A percentile compares a stretch with the other conserved stretches of the same genome.
phyloP scores from a whole-genome alignment of 2,797 vertebrate species.

The Emydoidea blandingii region DNA sequence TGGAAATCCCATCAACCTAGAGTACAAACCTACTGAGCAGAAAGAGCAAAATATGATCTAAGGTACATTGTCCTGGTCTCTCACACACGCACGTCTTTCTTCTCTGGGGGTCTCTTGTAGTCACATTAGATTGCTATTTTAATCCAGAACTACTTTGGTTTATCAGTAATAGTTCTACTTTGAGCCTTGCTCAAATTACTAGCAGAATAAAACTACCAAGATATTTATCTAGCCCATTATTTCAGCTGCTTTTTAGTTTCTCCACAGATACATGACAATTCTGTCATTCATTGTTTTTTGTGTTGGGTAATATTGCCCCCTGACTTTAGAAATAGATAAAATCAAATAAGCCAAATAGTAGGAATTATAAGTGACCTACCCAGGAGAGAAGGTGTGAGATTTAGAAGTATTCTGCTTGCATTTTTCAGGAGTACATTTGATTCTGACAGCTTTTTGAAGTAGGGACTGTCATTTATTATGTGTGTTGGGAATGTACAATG shows the following conservation, averaged over 20 bases:
- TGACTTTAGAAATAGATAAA: neutral
- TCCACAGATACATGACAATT: neutral
- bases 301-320: neutral
- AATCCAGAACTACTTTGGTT: neutral
- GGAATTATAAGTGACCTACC: neutral
- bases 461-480: neutral
- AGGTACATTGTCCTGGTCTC: neutral
- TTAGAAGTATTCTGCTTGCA: neutral
- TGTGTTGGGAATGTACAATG: neutral
- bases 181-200: conserved; percentile 32
- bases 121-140: neutral
- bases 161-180: neutral
- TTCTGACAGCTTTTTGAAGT: conserved; percentile 6
- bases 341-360: neutral
- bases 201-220: conserved; percentile 17
- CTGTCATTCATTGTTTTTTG: neutral
- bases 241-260: conserved; percentile 5
- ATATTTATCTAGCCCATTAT: neutral
- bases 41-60: neutral
- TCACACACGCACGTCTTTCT: neutral
- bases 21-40: neutral
- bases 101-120: neutral
- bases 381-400: neutral
- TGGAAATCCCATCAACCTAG: neutral
- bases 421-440: conserved; percentile 19